A percentile compares a stretch with the other conserved stretches of the same genome.
Conservation (phyloP, 2,113 vertebrate species). For the Peromyscus leucopus region DNA sequence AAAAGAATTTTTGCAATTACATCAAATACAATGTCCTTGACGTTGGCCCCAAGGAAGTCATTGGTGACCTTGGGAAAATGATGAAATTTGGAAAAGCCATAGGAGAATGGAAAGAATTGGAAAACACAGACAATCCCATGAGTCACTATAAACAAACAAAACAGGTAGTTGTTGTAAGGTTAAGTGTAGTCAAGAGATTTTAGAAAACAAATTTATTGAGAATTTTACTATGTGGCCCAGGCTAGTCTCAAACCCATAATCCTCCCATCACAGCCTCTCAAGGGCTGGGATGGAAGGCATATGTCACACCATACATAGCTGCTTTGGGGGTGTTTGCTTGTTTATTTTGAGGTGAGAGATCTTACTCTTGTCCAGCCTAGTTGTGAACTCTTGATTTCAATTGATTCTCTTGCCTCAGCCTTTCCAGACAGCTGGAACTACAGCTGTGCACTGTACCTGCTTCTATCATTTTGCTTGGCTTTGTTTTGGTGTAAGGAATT, state of each 20-base stretch:
- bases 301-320: background rate
- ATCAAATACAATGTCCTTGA: background rate
- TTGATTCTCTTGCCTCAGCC: background rate
- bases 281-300: background rate
- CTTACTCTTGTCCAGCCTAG: background rate
- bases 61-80: background rate
- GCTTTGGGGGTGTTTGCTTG: background rate
- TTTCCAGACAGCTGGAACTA: background rate
- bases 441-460: background rate
- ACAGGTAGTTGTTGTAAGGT: background rate
- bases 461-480: background rate
- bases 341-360: background rate
- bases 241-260: background rate
- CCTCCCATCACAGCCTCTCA: background rate
- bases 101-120: background rate
- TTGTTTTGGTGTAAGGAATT: constrained; percentile 29
- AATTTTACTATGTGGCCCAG: background rate
- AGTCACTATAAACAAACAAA: background rate
- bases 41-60: background rate
- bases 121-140: background rate
- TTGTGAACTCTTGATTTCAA: background rate
- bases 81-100: background rate
- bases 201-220: background rate
- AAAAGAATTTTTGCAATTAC: background rate
- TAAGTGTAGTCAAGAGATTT: background rate